Evolutionary conservation across 1,140 invertebrate genomes (phyloP), one percentile per base, ranked within the genome.

Genomic region (Alviniconcha marisindica): DNA sequence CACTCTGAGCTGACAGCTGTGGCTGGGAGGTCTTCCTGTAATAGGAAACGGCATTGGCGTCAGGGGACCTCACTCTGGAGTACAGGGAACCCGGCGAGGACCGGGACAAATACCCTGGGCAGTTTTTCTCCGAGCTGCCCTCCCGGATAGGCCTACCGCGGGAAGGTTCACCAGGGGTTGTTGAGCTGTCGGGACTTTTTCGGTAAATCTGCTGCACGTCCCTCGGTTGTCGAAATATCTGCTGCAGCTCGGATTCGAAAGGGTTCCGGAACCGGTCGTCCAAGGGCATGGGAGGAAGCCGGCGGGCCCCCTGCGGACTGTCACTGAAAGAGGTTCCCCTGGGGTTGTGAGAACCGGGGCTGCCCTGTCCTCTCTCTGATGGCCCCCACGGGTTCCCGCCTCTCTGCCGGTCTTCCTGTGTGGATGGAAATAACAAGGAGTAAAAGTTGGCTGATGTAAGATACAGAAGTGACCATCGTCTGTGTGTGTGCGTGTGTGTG

Each of bases 381-480:
- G 14, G 18, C 40, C 69, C 69, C 69, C 69, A 71, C 5, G 69
- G 69, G 38, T 71, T 71, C 10, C 69, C 69, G 14, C 33, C 69
- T 24, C 69, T 38, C 69, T 71, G 69, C 21, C 69, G 10, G 15
- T 71, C 69, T 21, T 71, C 36, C 44, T 48, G 18, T 10, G 44
- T 5, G 44, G 18, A 48, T 5, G 18, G 5, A 48, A 5, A 48
- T 18, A 48, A 48, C 44, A 18, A 48, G 60, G 31, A 24, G n/a
- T n/a, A n/a, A n/a, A n/a, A n/a, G n/a, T n/a, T n/a, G n/a, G n/a
- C n/a, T n/a, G n/a, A n/a, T n/a, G n/a, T n/a, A n/a, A n/a, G n/a
- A n/a, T n/a, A n/a, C n/a, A n/a, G n/a, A n/a, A n/a, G n/a, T n/a
- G n/a, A n/a, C n/a, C n/a, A n/a, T n/a, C n/a, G n/a, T n/a, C n/a